Evolutionary conservation across 2,797 vertebrate genomes (phyloP).

Genomic region (Pelochelys cantorii): DNA sequence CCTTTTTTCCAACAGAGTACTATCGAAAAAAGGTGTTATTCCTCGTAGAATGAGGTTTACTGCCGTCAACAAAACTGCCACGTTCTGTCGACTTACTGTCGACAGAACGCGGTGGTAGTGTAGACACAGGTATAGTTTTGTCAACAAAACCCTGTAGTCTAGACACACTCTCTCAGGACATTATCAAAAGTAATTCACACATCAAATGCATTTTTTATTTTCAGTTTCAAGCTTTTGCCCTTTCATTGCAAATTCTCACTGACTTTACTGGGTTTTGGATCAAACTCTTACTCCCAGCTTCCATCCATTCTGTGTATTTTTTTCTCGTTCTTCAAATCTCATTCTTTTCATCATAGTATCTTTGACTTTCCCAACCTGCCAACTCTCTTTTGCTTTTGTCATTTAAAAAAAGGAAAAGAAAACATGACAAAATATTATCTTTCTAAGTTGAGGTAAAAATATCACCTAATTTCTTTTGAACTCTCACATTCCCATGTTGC

Average conservation of each 20-base stretch:
- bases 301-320: conserved; percentile 22
- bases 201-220: not conserved
- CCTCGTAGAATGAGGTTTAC: no score
- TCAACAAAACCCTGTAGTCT: no score
- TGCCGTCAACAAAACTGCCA: no score
- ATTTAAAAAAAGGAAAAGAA: not conserved
- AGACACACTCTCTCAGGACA: not conserved
- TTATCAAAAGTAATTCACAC: not conserved
- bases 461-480: not conserved
- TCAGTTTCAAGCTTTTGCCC: not conserved
- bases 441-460: conserved; percentile 8
- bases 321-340: conserved; percentile 14
- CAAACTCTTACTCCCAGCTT: not conserved
- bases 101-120: no score
- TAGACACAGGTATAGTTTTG: no score
- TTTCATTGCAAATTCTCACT: not conserved
- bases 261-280: not conserved
- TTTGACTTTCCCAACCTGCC: not conserved
- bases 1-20: no score
- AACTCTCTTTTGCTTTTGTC: conserved; percentile 38
- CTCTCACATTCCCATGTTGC: not conserved
- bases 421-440: not conserved
- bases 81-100: no score
- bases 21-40: no score
- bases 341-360: not conserved